Conservation (phyloP, 2,888 invertebrate species). For the Nephrotoma guestfalica region DNA sequence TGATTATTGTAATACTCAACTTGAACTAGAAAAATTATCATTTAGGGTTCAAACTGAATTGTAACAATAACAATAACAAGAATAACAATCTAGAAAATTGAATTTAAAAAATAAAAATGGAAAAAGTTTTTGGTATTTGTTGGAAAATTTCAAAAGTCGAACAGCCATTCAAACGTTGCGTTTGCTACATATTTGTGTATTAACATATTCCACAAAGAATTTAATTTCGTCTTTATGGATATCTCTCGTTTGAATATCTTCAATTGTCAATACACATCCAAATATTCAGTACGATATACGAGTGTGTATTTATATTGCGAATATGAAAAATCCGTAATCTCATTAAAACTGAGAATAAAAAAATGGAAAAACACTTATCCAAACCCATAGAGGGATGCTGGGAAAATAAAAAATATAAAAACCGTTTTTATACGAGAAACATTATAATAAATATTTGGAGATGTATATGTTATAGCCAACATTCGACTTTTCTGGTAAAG, state of each 20-base stretch:
- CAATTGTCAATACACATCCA: not conserved
- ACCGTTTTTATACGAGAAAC: not conserved
- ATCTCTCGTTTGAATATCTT: not conserved
- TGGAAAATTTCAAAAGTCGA: not conserved
- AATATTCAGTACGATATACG: not conserved
- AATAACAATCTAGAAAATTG: not conserved
- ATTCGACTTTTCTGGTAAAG: too few species aligned
- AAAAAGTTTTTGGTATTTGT: not conserved
- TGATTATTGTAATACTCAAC: not conserved
- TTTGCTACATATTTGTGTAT: not conserved
- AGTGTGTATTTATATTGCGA: not conserved
- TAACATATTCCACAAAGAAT: not conserved
- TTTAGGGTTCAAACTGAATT: not conserved
- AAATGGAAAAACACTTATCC: not conserved
- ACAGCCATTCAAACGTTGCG: not conserved
- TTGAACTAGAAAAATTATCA: not conserved
- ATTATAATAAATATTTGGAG: not conserved
- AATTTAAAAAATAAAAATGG: not conserved
- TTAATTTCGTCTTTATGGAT: not conserved
- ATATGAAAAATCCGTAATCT: not conserved
- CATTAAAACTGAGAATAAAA: not conserved
- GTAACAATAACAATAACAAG: not conserved
- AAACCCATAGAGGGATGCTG: not conserved
- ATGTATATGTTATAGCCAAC: not conserved
- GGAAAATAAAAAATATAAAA: not conserved